phyloP scores from a whole-genome alignment of 2,888 invertebrate genomes.

The Synanthedon formicaeformis region DNA sequence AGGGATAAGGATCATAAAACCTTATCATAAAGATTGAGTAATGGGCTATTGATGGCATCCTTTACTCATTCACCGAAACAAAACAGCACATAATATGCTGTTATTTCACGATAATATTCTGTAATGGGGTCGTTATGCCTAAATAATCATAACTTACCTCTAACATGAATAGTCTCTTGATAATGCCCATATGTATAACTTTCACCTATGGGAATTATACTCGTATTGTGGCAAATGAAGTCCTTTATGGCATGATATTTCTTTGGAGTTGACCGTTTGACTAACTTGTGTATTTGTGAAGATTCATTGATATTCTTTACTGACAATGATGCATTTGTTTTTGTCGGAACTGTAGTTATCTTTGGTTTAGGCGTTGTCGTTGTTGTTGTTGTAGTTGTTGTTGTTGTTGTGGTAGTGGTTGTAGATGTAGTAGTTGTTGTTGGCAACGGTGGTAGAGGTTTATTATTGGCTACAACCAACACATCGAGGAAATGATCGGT shows the following conservation, averaged over 20 bases:
- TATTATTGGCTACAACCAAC: conserved; percentile 77
- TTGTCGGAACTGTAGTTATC: conserved; percentile 15
- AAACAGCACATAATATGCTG: too few species aligned
- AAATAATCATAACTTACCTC: conserved; percentile 66
- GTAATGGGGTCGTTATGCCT: background rate
- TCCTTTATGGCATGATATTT: conserved; percentile 19
- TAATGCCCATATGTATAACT: conserved; percentile 82
- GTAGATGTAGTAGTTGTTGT: conserved; percentile 56
- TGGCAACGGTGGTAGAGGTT: conserved; percentile 68
- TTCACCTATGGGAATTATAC: conserved; percentile 73
- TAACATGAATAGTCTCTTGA: conserved; percentile 71
- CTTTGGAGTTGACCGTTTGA: conserved; percentile 27
- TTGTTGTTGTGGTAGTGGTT: conserved; percentile 48
- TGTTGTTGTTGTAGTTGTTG: conserved; percentile 37
- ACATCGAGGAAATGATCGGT: conserved; percentile 75
- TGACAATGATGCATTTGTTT: conserved; percentile 19
- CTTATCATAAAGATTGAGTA: too few species aligned
- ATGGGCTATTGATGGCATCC: too few species aligned
- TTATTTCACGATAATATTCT: too few species aligned
- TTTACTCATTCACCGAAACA: too few species aligned
- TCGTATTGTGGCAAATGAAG: conserved; percentile 56
- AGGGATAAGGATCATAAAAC: too few species aligned
- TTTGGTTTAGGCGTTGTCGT: conserved; percentile 23
- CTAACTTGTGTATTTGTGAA: conserved; percentile 19
- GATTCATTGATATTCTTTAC: conserved; percentile 11